phyloP scores from a whole-genome alignment of 2,113 vertebrate species.

The Zosterops japonicus region DNA sequence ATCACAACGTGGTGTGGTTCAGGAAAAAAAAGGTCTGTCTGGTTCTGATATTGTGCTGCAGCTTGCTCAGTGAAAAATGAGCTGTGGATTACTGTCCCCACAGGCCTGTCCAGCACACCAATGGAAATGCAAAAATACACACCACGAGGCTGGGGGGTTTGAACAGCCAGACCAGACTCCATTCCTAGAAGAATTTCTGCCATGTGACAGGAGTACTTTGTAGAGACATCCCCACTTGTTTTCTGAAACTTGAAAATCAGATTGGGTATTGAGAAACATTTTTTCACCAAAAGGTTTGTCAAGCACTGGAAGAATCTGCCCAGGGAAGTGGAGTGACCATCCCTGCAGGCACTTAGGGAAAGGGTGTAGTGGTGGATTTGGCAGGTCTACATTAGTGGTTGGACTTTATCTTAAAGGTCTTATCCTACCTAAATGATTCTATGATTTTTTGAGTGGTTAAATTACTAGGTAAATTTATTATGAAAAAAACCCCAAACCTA shows the following conservation, averaged over 20 bases:
- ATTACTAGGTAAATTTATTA: background rate
- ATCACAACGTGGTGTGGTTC: background rate
- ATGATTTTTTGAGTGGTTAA: background rate
- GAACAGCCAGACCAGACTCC: background rate
- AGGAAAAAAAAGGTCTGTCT: background rate
- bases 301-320: background rate
- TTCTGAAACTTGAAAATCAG: background rate
- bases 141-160: background rate
- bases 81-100: background rate
- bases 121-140: background rate
- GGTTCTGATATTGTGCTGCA: background rate
- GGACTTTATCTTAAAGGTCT: background rate
- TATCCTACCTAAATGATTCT: background rate
- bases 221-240: fast-evolving
- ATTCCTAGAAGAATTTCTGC: background rate
- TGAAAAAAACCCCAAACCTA: background rate
- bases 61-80: background rate
- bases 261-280: background rate
- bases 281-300: background rate
- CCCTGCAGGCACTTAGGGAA: background rate
- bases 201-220: background rate
- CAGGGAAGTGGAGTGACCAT: background rate
- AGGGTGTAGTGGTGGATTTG: background rate
- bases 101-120: background rate
- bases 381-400: background rate